phyloP scores from a whole-genome alignment of 2,888 invertebrate genomes.

The Tenthredo mesomela region DNA sequence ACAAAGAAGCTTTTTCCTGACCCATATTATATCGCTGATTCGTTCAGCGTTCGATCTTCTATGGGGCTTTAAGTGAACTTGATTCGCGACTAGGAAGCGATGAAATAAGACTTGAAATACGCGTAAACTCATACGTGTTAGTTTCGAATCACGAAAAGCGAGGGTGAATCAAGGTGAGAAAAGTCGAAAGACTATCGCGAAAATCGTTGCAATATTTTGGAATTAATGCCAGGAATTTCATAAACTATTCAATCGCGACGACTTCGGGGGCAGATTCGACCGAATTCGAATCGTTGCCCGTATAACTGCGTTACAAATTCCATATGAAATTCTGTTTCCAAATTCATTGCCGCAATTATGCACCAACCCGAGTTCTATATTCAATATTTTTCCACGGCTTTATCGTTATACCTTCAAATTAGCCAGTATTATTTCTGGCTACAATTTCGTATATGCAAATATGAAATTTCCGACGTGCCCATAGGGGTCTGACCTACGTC shows the following conservation, averaged over 20 bases:
- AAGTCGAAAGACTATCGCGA: not conserved
- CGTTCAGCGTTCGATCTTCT: not conserved
- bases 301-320: not conserved
- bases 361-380: not conserved
- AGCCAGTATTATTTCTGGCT: not conserved
- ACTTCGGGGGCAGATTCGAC: conserved; percentile 21
- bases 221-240: conserved; percentile 30
- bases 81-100: not conserved
- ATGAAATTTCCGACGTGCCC: not conserved
- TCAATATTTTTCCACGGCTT: not conserved
- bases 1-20: not conserved
- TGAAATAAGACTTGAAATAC: not conserved
- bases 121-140: not conserved
- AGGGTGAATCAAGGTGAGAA: not conserved
- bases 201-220: conserved; percentile 35
- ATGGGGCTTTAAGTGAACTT: not conserved
- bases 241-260: conserved; percentile 25
- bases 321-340: not conserved
- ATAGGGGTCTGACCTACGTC: conserved; percentile 13
- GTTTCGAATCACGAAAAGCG: not conserved
- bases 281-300: not conserved
- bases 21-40: not conserved
- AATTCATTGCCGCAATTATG: not conserved
- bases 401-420: not conserved
- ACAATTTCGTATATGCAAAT: not conserved